phyloP scores from a whole-genome alignment of 2,888 invertebrate species.

The Apotomis betuletana region DNA sequence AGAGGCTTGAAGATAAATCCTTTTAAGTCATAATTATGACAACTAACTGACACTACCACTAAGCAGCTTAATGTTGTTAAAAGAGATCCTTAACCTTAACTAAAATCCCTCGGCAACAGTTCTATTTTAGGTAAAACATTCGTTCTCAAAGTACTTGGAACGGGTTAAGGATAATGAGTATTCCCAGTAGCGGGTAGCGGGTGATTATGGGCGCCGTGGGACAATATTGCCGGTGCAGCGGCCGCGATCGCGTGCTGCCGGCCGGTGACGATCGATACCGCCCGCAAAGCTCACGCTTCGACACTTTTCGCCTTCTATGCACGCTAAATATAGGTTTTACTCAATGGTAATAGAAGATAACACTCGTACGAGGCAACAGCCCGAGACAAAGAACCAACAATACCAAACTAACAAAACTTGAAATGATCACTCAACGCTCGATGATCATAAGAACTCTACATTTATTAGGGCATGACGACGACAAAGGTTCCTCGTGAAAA shows the following conservation, averaged over 20 bases:
- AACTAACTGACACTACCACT: neutral
- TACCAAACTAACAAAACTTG: neutral
- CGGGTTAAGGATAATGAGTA: constrained; percentile 23
- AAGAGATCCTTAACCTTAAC: neutral
- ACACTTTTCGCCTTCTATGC: constrained; percentile 58
- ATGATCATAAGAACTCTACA: constrained; percentile 1
- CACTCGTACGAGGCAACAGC: neutral
- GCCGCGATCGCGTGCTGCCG: constrained; percentile 74
- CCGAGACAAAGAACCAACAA: neutral
- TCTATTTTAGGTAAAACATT: constrained; percentile 13
- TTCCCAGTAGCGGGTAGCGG: constrained; percentile 37
- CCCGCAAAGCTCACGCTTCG: constrained; percentile 74
- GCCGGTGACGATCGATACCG: constrained; percentile 73
- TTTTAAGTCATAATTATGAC: neutral
- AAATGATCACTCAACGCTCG: constrained; percentile 3
- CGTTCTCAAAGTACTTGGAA: constrained; percentile 18
- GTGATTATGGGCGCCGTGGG: constrained; percentile 48
- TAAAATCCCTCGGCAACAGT: constrained; percentile 5
- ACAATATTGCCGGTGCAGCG: constrained; percentile 64
- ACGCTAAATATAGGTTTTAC: constrained; percentile 45
- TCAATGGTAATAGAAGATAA: neutral
- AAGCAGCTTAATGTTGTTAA: neutral
- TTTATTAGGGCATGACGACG: constrained; percentile 4
- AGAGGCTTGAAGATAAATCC: too few species aligned
- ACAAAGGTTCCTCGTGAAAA: constrained; percentile 13